phyloP scores from a whole-genome alignment of 2,888 invertebrate species.

The Drosophila neoperkinsi region DNA sequence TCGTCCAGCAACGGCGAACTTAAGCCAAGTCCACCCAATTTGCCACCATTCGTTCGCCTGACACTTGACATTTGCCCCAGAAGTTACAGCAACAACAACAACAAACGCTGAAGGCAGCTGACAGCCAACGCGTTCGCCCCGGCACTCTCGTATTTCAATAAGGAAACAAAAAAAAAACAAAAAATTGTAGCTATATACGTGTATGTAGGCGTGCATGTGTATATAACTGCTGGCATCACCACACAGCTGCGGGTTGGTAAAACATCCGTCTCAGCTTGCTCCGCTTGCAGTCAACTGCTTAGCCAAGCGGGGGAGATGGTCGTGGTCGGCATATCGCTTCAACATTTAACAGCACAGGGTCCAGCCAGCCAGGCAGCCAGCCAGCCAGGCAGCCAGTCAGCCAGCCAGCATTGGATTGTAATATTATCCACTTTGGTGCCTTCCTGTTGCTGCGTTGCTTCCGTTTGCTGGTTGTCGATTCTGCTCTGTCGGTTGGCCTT shows the following conservation, averaged over 20 bases:
- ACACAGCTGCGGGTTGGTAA: slow-evolving; percentile 43
- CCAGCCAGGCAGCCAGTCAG: neutral
- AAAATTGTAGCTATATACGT: neutral
- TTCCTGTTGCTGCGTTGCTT: slow-evolving; percentile 69
- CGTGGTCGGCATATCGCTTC: slow-evolving; percentile 21
- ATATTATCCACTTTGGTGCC: slow-evolving; percentile 69
- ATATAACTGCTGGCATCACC: slow-evolving; percentile 32
- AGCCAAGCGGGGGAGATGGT: slow-evolving; percentile 16
- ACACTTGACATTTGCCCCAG: slow-evolving; percentile 66
- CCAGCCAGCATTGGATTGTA: slow-evolving; percentile 43
- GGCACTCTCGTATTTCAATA: slow-evolving; percentile 64
- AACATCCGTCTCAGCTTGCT: slow-evolving; percentile 34
- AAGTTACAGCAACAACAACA: neutral
- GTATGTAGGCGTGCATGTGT: neutral
- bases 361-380: neutral
- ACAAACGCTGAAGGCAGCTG: slow-evolving; percentile 27
- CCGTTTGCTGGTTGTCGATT: slow-evolving; percentile 46
- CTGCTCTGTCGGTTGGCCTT: slow-evolving; percentile 15
- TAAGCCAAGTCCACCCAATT: slow-evolving; percentile 45
- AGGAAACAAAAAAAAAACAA: slow-evolving; percentile 17
- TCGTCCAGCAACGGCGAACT: slow-evolving; percentile 17
- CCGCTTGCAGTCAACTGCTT: slow-evolving; percentile 28
- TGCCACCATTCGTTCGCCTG: slow-evolving; percentile 40
- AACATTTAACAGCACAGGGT: slow-evolving; percentile 7
- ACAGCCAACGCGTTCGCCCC: slow-evolving; percentile 35